phyloP scores from a whole-genome alignment of 2,888 invertebrate genomes.

The Sclerodermus sp. region DNA sequence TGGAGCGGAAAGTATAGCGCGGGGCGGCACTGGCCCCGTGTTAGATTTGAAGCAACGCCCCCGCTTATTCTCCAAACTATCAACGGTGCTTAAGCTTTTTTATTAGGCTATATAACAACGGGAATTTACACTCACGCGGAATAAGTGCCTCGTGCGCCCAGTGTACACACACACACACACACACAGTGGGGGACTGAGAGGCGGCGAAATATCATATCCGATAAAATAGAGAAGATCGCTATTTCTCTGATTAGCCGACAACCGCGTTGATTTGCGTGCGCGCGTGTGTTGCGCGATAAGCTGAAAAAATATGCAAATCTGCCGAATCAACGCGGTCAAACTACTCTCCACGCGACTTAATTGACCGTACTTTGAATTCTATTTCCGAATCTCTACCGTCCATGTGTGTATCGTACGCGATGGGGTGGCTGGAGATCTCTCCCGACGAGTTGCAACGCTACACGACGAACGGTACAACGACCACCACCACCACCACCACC shows the following conservation, averaged over 20 bases:
- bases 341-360: neutral
- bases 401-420: no score
- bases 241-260: neutral
- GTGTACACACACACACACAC: neutral
- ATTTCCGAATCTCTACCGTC: neutral
- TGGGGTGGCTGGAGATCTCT: no score
- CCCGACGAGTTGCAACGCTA: no score
- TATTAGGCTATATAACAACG: no score
- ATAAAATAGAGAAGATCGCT: neutral
- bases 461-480: no score
- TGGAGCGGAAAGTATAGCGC: neutral
- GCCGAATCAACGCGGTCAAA: neutral
- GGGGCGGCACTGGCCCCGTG: no score
- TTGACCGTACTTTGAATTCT: neutral
- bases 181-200: neutral
- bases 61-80: no score
- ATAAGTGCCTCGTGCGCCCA: neutral
- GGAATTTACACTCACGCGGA: no score
- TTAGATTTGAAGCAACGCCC: no score
- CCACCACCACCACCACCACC: no score
- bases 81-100: no score
- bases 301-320: neutral
- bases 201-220: neutral
- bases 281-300: neutral
- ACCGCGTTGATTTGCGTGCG: neutral